Evolutionary conservation across 2,113 vertebrate species (phyloP), one percentile per base, ranked within the genome.

Genomic region (Cebus imitator): DNA sequence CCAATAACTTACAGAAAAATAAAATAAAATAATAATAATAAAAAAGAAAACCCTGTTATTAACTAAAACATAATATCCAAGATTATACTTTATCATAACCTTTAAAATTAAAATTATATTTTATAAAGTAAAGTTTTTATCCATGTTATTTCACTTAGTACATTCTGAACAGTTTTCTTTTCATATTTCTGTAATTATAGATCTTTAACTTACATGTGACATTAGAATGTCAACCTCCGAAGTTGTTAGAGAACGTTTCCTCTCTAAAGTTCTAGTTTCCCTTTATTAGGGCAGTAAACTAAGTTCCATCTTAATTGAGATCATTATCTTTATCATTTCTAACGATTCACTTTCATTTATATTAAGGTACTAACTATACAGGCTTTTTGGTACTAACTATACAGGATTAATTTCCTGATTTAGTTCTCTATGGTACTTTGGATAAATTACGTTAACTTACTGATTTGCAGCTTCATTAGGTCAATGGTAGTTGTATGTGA

Each of bases 51-150:
- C 9, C 18, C 27, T 83, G 17, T 64, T 87, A 83, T 64, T 95
- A 79, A 95, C 80, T 72, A 85, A 88, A 80, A 75, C 1, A 35
- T 72, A 87, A 61, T 75, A 37, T 40, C 8, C 6, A 78, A 76
- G 23, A 43, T 55, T 55, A 50, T 87, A 23, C 64, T 95, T 90
- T 87, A 50, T 66, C 79, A 37, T 96, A 90, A 75, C 21, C 20
- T 61, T 86, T 97, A 23, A 73, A 90, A 55, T 87, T 88, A 78
- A 92, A 94, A 68, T 78, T 84, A 43, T 85, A 57, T 70, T 79
- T 92, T 84, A 68, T 70, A 73, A 79, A 90, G 6, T 82, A 91
- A 45, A 73, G 11, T 50, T 94, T 21, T 91, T 93, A 43, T 57
- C 20, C 7, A 50, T 88, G 20, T 70, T 43, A 50, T 5, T 79